Percentiles rank a stretch among this genome's conserved stretches.
Conservation (phyloP, 2,113 vertebrate species). For the Donacobius atricapilla region DNA sequence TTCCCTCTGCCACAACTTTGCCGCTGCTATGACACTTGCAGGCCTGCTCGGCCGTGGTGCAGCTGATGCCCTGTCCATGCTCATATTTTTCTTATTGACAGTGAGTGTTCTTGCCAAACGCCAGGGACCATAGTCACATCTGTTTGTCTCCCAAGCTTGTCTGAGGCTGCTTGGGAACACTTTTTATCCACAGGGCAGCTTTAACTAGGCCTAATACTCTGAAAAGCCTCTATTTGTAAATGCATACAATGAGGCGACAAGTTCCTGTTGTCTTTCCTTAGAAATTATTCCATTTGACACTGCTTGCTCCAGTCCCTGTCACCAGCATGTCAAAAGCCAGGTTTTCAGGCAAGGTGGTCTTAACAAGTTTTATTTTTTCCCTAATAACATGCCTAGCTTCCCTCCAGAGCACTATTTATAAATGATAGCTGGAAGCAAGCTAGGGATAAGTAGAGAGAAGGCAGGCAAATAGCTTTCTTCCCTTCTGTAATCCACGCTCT, state of each 20-base stretch:
- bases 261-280: constrained; percentile 75
- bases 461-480: constrained; percentile 58
- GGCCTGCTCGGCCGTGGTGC: constrained; percentile 69
- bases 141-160: constrained; percentile 79
- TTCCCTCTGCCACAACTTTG: constrained; percentile 45
- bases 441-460: constrained; percentile 54
- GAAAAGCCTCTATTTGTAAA: constrained; percentile 72
- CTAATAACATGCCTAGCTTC: constrained; percentile 60
- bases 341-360: constrained; percentile 76
- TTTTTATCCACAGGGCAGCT: constrained; percentile 80
- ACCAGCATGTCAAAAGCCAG: constrained; percentile 74
- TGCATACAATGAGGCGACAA: constrained; percentile 67
- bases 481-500: constrained; percentile 38
- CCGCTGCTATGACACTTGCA: constrained; percentile 74
- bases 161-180: constrained; percentile 71
- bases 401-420: constrained; percentile 60
- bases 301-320: constrained; percentile 72
- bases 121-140: constrained; percentile 87
- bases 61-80: constrained; percentile 89
- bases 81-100: constrained; percentile 83
- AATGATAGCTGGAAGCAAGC: constrained; percentile 64
- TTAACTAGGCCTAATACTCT: constrained; percentile 74
- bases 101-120: constrained; percentile 87
- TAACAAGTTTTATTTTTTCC: constrained; percentile 58
- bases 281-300: constrained; percentile 78